phyloP scores from a whole-genome alignment of 2,113 vertebrate species.

The Rhizomys pruinosus region DNA sequence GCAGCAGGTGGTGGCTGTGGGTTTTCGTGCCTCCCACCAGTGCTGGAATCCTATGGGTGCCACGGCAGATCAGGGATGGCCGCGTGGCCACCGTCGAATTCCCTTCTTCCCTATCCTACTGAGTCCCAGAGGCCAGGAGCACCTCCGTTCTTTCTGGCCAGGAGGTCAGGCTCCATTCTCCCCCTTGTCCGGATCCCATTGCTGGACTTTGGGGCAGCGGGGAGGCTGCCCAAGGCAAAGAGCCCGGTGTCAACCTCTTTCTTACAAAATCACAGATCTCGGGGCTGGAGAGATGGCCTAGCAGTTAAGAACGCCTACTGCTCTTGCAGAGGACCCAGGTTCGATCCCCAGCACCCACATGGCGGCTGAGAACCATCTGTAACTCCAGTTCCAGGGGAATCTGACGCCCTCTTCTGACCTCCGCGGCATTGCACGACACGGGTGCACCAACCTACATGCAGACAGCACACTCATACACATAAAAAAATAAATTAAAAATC shows the following conservation, averaged over 20 bases:
- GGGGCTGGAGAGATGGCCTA: too few relatives aligned
- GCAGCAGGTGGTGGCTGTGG: not conserved
- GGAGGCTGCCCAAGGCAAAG: not conserved
- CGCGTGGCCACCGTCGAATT: not conserved
- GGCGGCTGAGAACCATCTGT: too few relatives aligned
- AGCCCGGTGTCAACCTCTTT: fast-evolving
- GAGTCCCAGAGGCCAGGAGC: fast-evolving
- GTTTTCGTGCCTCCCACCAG: not conserved
- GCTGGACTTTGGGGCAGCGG: not conserved
- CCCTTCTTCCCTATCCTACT: fast-evolving
- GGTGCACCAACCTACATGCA: too few relatives aligned
- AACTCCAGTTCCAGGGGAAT: too few relatives aligned
- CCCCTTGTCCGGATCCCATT: not conserved
- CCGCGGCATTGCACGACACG: too few relatives aligned
- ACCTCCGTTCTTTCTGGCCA: not conserved
- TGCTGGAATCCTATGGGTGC: fast-evolving
- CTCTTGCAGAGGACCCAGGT: too few relatives aligned
- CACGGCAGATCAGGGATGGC: not conserved
- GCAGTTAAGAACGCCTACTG: too few relatives aligned
- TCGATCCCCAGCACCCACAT: too few relatives aligned
- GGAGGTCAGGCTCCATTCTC: fast-evolving
- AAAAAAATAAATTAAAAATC: too few relatives aligned
- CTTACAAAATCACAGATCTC: not conserved
- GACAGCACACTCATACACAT: too few relatives aligned
- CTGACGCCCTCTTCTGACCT: too few relatives aligned